Percentiles rank a stretch among this genome's conserved stretches.
phyloP scores from a whole-genome alignment of 2,888 invertebrate species.

The Yponomeuta cagnagella region DNA sequence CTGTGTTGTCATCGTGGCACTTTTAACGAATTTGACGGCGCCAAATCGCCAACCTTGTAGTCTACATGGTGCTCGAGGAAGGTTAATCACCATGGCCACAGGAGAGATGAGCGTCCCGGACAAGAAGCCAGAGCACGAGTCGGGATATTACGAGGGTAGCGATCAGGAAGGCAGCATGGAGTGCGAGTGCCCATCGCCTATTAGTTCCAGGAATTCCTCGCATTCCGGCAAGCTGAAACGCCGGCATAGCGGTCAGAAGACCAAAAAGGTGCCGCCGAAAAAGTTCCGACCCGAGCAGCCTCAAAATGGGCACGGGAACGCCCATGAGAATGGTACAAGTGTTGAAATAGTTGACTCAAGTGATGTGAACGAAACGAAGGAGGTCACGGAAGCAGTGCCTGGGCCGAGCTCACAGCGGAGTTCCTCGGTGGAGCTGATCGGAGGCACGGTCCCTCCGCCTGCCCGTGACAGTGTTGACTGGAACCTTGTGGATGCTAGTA shows the following conservation, averaged over 20 bases:
- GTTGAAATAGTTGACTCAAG: constrained; percentile 58
- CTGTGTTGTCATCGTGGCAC: constrained; percentile 20
- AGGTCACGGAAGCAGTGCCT: constrained; percentile 41
- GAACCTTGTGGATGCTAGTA: constrained; percentile 71
- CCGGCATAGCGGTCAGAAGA: constrained; percentile 53
- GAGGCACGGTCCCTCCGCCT: constrained; percentile 59
- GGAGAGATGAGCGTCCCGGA: constrained; percentile 77
- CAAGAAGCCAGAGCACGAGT: constrained; percentile 85
- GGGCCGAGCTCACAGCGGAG: constrained; percentile 56
- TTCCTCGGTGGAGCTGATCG: constrained; percentile 65
- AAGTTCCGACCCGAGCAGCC: constrained; percentile 48
- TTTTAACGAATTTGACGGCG: neutral
- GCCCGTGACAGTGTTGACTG: constrained; percentile 65
- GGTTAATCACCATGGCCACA: constrained; percentile 65
- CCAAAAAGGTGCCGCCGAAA: constrained; percentile 54
- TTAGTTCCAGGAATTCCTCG: constrained; percentile 65
- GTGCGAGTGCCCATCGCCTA: constrained; percentile 64
- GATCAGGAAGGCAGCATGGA: constrained; percentile 78
- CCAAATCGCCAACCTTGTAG: constrained; percentile 21
- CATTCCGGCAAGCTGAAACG: constrained; percentile 57
- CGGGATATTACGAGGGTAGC: constrained; percentile 88
- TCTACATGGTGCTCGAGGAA: constrained; percentile 60
- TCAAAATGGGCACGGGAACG: constrained; percentile 41
- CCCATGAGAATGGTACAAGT: constrained; percentile 47
- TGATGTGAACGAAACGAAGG: constrained; percentile 41